Conservation (phyloP, 2,113 vertebrate genomes). For the Ahaetulla prasina region DNA sequence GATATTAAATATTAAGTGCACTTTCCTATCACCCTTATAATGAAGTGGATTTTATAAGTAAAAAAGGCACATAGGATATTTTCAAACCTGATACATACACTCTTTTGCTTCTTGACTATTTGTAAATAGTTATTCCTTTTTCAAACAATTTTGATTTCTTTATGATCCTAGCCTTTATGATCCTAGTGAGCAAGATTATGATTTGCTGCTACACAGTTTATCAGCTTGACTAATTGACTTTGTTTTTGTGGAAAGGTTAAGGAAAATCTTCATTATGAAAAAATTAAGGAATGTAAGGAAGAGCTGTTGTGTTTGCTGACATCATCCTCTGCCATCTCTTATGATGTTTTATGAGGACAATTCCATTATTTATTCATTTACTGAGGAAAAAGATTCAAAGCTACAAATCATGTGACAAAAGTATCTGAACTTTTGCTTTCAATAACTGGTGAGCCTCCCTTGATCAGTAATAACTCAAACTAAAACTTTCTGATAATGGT, state of each 20-base stretch:
- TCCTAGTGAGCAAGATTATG: not conserved
- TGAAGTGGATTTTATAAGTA: not conserved
- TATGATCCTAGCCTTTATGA: not conserved
- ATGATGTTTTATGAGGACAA: not conserved
- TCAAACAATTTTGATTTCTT: not conserved
- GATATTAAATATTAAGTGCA: not conserved
- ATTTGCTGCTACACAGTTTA: not conserved
- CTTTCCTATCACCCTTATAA: not conserved
- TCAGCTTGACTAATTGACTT: not conserved
- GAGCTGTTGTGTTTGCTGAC: not conserved
- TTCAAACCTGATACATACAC: not conserved
- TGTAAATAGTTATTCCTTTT: not conserved
- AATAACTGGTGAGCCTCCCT: too few relatives aligned
- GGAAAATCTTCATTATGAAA: too few relatives aligned
- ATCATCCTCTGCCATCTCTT: not conserved
- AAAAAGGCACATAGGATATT: too few relatives aligned
- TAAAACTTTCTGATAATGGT: not conserved
- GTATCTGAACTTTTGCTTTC: too few relatives aligned
- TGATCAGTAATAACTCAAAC: not conserved
- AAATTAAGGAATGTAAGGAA: not conserved
- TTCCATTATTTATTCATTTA: not conserved
- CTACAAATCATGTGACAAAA: too few relatives aligned
- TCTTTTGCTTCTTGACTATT: not conserved
- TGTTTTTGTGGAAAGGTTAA: not conserved
- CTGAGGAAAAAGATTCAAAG: too few relatives aligned